Percentiles rank a stretch among this genome's conserved stretches.
These are phyloP conservation scores for Acrobasis suavella DNA, from an alignment of 2,888 invertebrate species.

Conservation along the genomic window DNA sequence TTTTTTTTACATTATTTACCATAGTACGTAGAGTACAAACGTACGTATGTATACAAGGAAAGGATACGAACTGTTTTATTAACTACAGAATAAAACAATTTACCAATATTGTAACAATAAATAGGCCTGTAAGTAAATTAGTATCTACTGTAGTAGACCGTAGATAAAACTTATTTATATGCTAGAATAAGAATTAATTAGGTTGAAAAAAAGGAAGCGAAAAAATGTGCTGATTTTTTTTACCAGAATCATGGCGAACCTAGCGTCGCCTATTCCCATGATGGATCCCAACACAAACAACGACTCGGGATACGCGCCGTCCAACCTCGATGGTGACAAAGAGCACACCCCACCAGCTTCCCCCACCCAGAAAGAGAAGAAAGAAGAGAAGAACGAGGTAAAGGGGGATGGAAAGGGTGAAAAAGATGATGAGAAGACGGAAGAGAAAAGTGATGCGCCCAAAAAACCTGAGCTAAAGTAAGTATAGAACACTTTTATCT, in stretches of 20 bases:
- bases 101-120: no score
- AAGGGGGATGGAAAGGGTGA: conserved; percentile 36
- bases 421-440: conserved; percentile 30
- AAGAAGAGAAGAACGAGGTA: conserved; percentile 42
- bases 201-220: no score
- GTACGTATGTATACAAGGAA: no score
- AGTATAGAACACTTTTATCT: conserved; percentile 34
- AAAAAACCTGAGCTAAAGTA: conserved; percentile 73
- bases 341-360: conserved; percentile 84
- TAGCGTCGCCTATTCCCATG: conserved; percentile 82
- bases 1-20: no score
- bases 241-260: conserved; percentile 72
- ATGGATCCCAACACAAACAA: conserved; percentile 92
- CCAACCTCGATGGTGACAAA: conserved; percentile 81
- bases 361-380: conserved; percentile 52
- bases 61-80: no score
- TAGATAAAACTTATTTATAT: no score
- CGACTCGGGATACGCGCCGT: conserved; percentile 91
- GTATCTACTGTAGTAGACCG: no score
- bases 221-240: conserved; percentile 2
- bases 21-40: no score
- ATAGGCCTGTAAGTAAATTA: no score
- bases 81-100: no score
- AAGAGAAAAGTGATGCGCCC: conserved; percentile 48
- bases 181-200: no score